These are phyloP conservation scores for Diploptera punctata DNA, from an alignment of 2,888 invertebrate species.

Conservation along the genomic window DNA sequence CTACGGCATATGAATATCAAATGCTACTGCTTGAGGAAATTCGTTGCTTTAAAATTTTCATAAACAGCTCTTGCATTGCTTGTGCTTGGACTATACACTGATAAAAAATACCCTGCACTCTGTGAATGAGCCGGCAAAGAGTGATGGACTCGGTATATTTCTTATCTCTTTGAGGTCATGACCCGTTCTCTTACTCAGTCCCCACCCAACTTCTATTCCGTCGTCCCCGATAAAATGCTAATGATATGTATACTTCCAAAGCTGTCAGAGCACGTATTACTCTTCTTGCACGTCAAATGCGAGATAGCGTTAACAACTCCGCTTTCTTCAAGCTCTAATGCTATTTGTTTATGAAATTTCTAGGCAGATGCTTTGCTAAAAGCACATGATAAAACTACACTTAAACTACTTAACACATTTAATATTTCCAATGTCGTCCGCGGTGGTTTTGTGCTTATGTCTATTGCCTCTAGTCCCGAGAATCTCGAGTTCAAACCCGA, in stretches of 20 bases:
- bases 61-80: too few relatives aligned
- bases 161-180: constrained; percentile 19
- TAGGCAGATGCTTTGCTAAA: too few relatives aligned
- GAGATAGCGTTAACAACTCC: background rate
- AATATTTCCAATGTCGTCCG: too few relatives aligned
- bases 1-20: too few relatives aligned
- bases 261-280: background rate
- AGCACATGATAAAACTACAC: too few relatives aligned
- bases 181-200: constrained; percentile 12
- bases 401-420: too few relatives aligned
- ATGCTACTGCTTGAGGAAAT: too few relatives aligned
- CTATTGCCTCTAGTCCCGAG: too few relatives aligned
- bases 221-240: constrained; percentile 15
- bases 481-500: too few relatives aligned
- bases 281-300: background rate
- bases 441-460: too few relatives aligned
- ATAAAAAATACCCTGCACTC: background rate
- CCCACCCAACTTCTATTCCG: background rate
- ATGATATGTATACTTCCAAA: constrained; percentile 13
- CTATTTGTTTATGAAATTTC: too few relatives aligned
- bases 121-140: background rate
- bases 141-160: constrained; percentile 14
- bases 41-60: too few relatives aligned
- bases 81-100: background rate
- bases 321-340: background rate